Conservation (phyloP, 23 tunicate genomes). For the Diplosoma virens region DNA sequence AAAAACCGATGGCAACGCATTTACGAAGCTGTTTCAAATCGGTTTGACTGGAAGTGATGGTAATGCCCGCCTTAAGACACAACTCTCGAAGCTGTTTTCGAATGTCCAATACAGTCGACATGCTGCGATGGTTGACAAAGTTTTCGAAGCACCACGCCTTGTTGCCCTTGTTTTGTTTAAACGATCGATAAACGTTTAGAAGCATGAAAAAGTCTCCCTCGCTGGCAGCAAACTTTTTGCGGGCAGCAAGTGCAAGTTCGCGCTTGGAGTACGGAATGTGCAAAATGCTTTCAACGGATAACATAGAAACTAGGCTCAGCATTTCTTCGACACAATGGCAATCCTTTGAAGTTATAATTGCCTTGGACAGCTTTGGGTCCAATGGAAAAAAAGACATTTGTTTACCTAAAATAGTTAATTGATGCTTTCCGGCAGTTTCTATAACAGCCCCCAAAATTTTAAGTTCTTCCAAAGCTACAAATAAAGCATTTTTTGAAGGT, state of each 20-base stretch:
- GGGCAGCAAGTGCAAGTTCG: slow-evolving; percentile 57
- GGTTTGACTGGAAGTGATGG: slow-evolving; percentile 33
- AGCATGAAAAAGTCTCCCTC: slow-evolving; percentile 89
- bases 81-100: slow-evolving; percentile 71
- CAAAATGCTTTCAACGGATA: slow-evolving; percentile 76
- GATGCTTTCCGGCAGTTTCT: slow-evolving; percentile 22
- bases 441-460: slow-evolving; percentile 53
- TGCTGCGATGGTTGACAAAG: slow-evolving; percentile 57
- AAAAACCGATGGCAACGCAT: slow-evolving; percentile 61
- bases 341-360: slow-evolving; percentile 38
- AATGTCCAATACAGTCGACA: slow-evolving; percentile 59
- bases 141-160: slow-evolving; percentile 80
- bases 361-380: slow-evolving; percentile 77
- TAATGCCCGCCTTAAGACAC: slow-evolving; percentile 64
- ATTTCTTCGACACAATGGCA: slow-evolving; percentile 73
- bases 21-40: slow-evolving; percentile 57
- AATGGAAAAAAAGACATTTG: slow-evolving; percentile 83
- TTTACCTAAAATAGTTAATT: slow-evolving; percentile 61
- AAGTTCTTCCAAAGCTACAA: slow-evolving; percentile 70
- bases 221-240: slow-evolving; percentile 64
- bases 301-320: slow-evolving; percentile 63
- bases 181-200: slow-evolving; percentile 63
- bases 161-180: slow-evolving; percentile 67
- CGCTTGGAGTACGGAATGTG: slow-evolving; percentile 62
- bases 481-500: slow-evolving; percentile 55